Conservation (phyloP, 2,113 vertebrate species). For the Urocolius indicus region DNA sequence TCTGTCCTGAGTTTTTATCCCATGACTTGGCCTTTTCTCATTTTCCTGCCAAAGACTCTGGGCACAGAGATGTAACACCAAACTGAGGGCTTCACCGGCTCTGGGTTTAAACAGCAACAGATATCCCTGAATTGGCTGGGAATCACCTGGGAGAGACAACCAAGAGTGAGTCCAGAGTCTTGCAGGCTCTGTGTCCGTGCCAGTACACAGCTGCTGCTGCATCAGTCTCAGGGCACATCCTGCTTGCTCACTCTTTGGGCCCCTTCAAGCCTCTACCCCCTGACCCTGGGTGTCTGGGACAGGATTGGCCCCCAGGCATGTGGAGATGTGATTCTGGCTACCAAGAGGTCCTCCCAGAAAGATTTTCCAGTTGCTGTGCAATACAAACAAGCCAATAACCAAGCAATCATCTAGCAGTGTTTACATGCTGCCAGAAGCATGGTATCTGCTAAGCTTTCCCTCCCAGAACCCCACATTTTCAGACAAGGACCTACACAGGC, state of each 20-base stretch:
- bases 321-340: not conserved
- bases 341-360: not conserved
- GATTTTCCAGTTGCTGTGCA: not conserved
- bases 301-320: not conserved
- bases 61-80: not conserved
- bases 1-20: not conserved
- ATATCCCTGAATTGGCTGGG: not conserved
- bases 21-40: not conserved
- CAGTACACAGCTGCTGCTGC: accelerated
- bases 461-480: not conserved
- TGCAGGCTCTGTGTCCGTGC: not conserved
- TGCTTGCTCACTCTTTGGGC: not conserved
- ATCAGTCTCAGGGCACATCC: not conserved
- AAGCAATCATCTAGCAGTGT: not conserved
- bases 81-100: not conserved
- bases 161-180: not conserved
- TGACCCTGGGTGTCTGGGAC: not conserved
- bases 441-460: not conserved
- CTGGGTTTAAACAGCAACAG: not conserved
- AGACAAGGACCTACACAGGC: not conserved
- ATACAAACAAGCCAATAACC: not conserved
- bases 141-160: not conserved
- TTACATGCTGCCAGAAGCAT: not conserved
- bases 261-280: accelerated
- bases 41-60: not conserved